These are phyloP conservation scores for Manis crassicaudata DNA, from an alignment of 2,797 vertebrate genomes.

Conservation along the genomic window DNA sequence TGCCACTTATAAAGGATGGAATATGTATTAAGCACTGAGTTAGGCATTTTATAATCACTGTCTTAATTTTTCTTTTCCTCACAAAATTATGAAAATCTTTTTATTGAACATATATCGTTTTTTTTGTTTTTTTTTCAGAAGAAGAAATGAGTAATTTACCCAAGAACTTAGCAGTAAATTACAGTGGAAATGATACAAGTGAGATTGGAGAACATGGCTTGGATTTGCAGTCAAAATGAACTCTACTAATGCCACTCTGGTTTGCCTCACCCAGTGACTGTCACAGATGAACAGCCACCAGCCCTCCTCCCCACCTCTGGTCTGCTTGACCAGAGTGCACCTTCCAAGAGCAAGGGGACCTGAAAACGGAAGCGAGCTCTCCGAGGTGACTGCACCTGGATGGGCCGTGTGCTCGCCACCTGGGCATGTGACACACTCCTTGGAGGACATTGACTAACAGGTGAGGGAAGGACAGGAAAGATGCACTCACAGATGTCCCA, in stretches of 20 bases:
- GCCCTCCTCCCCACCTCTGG: no score
- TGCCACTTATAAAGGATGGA: neutral
- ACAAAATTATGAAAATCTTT: neutral
- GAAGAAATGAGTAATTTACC: neutral
- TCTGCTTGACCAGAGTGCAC: neutral
- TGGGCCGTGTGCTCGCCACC: neutral
- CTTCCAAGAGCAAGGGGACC: neutral
- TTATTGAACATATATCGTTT: neutral
- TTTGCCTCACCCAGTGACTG: fast-evolving
- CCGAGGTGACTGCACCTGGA: neutral
- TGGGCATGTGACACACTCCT: neutral
- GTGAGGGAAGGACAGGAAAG: neutral
- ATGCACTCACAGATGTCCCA: neutral
- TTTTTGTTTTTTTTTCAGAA: neutral
- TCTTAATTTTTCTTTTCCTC: neutral
- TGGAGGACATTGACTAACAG: neutral
- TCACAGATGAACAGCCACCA: fast-evolving
- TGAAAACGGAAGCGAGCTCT: neutral
- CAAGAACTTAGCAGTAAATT: neutral
- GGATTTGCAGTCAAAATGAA: neutral
- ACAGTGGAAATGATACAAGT: neutral
- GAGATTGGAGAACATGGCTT: neutral
- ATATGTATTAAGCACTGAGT: neutral
- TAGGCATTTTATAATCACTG: neutral
- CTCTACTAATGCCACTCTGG: neutral